Evolutionary conservation across 2,113 vertebrate species (phyloP).

Genomic region (Rhodinocichla rosea): DNA sequence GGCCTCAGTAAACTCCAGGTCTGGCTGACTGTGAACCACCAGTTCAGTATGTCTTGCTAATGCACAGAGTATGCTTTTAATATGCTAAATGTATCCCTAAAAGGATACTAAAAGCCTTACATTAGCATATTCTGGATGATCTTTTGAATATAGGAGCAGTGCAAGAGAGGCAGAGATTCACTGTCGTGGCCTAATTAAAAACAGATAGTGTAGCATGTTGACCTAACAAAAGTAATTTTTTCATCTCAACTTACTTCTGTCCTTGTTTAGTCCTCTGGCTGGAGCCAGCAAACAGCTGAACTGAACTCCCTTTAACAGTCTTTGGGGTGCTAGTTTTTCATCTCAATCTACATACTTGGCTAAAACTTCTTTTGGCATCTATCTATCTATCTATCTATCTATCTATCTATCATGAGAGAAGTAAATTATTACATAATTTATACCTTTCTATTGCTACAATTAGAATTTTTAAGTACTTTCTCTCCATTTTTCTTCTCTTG

Average conservation of each 20-base stretch:
- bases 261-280: neutral
- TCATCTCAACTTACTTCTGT: neutral
- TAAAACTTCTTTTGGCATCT: neutral
- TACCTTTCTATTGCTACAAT: neutral
- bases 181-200: constrained; percentile 42
- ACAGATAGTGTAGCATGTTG: neutral
- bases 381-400: neutral
- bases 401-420: neutral
- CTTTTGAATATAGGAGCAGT: constrained; percentile 2
- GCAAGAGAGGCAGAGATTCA: neutral
- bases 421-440: constrained; percentile 39
- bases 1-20: constrained; percentile 29
- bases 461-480: constrained; percentile 39
- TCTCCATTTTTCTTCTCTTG: neutral
- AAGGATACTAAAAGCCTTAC: constrained; percentile 47
- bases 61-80: constrained; percentile 27
- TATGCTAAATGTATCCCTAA: constrained; percentile 38
- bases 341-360: neutral
- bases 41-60: neutral
- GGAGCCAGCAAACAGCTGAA: neutral
- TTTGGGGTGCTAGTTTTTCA: neutral
- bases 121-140: constrained; percentile 40
- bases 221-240: constrained; percentile 31
- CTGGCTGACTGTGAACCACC: neutral
- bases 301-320: neutral